Evolutionary conservation across 64 coral and sea anemone species (phyloP).

Genomic region (Trachythela sp.): DNA sequence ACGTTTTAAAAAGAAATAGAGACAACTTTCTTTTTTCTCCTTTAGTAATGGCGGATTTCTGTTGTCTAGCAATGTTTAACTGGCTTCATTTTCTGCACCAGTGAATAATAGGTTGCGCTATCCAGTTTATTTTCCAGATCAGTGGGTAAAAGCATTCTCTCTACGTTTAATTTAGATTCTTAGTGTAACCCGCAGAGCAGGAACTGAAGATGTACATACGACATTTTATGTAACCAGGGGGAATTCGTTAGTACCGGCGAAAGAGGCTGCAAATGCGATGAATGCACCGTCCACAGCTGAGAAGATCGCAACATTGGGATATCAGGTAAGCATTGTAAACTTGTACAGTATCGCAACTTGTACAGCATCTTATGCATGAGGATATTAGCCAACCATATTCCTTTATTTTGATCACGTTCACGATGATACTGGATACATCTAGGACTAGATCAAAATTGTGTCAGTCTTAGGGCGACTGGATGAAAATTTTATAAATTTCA

Average conservation of each 20-base stretch:
- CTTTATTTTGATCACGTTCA: neutral
- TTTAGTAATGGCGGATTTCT: too few relatives aligned
- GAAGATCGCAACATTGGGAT: neutral
- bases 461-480: too few relatives aligned
- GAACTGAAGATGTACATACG: neutral
- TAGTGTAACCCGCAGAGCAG: neutral
- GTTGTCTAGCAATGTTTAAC: too few relatives aligned
- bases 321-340: neutral
- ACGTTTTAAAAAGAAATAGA: too few relatives aligned
- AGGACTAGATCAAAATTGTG: too few relatives aligned
- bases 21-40: too few relatives aligned
- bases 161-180: neutral
- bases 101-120: neutral
- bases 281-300: neutral
- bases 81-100: too few relatives aligned
- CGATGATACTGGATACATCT: too few relatives aligned
- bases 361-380: neutral
- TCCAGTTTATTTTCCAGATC: neutral
- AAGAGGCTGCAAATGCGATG: neutral
- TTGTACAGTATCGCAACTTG: neutral
- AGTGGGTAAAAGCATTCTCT: neutral
- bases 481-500: too few relatives aligned
- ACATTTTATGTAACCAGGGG: neutral
- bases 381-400: neutral
- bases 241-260: neutral